These are phyloP conservation scores for Oligia strigilis DNA, from an alignment of 2,888 invertebrate species.

Conservation along the genomic window DNA sequence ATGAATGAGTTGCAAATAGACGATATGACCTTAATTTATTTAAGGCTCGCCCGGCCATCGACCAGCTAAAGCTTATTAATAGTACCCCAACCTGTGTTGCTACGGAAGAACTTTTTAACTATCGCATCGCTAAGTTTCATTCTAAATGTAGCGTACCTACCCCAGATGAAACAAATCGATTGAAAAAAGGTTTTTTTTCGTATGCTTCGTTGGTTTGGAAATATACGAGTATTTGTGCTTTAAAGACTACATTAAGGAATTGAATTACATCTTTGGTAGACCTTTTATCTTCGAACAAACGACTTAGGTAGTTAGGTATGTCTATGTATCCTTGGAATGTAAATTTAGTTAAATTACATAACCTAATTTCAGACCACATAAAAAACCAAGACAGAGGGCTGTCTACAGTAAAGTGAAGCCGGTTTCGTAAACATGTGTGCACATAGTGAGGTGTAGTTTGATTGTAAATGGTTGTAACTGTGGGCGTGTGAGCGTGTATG, in stretches of 20 bases:
- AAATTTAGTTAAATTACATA: not conserved
- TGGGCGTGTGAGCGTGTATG: too few species aligned
- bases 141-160: constrained; percentile 17
- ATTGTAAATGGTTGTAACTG: too few species aligned
- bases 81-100: constrained; percentile 1
- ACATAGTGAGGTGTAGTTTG: too few species aligned
- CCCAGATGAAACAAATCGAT: constrained; percentile 39
- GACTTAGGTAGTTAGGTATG: not conserved
- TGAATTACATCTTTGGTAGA: constrained; percentile 12
- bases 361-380: too few species aligned
- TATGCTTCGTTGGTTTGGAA: constrained; percentile 15
- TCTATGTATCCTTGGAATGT: not conserved
- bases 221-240: constrained; percentile 12
- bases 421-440: too few species aligned
- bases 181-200: constrained; percentile 29
- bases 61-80: constrained; percentile 31
- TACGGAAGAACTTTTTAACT: not conserved
- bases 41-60: constrained; percentile 10
- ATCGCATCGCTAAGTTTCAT: constrained; percentile 15
- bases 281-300: not conserved
- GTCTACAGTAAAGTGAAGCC: too few species aligned
- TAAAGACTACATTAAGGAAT: constrained; percentile 16
- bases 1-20: constrained; percentile 16
- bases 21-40: constrained; percentile 33
- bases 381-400: too few species aligned